Evolutionary conservation across 2,888 invertebrate genomes (phyloP), one percentile per base, ranked within the genome.

Genomic region (Omphaloscelis lunosa): DNA sequence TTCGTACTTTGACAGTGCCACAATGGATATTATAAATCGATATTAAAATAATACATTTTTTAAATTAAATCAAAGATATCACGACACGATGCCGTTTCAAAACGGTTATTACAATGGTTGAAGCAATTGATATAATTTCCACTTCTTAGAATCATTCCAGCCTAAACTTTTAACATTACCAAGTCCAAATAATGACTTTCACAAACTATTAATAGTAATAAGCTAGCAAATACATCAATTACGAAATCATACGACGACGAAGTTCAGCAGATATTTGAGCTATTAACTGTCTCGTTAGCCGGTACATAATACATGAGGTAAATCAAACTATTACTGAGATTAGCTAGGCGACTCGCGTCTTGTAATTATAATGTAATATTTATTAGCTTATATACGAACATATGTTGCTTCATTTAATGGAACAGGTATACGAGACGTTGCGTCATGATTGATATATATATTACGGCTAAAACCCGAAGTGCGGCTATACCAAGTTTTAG

Each of bases 301-400:
- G 11, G 20, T 87, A 72, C 82, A 86, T 86, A 82, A 85, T 87
- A 74, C 23, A 86, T 86, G 72, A 87, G 74, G 4, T 56, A 61
- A 70, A 69, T 82, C 79, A 85, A 79, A 79, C 86, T 85, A 82
- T 81, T 78, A 74, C 74, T 1, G 56, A 81, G 87, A 78, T 80
- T 80, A 82, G 53, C 48, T 29, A 62, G 58, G 51, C 41, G 70
- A 74, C 29, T 82, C 17, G n/a, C 17, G n/a, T 34, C 45, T 51
- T 59, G 48, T 77, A 75, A 79, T 66, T 82, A 66, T 76, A 74
- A 81, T 77, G 29, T 69, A 70, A 76, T 79, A 79, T 85, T 76
- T 77, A 87, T 68, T 39, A 78, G 12, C 48, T 41, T 39, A 51
- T 34, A 67, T 58, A 8, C 11, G 56, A 20, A 17, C 34, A 34